A percentile compares a stretch with the other conserved stretches of the same genome.
Evolutionary conservation across 2,797 vertebrate species (phyloP).

Genomic region (Syndactyla subalaris): DNA sequence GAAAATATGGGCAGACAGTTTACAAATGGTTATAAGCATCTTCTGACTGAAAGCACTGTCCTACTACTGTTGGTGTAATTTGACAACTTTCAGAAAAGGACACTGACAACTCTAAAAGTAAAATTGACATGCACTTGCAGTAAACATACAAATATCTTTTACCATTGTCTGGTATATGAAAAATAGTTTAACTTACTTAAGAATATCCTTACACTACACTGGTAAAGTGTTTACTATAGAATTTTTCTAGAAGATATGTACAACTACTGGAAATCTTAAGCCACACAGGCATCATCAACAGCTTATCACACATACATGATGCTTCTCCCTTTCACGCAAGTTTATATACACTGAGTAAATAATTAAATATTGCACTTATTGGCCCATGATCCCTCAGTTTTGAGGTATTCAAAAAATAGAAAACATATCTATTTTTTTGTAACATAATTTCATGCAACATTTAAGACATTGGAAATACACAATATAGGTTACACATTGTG

Average conservation of each 20-base stretch:
- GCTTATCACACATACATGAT: conserved; percentile 72
- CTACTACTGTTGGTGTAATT: neutral
- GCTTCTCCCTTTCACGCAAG: conserved; percentile 78
- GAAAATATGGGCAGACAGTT: neutral
- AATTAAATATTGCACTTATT: conserved; percentile 99
- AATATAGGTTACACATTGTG: conserved; percentile 81
- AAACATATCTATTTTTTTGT: conserved; percentile 80
- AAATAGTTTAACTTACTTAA: conserved; percentile 65
- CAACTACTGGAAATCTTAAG: conserved; percentile 71
- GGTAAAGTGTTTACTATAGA: conserved; percentile 66
- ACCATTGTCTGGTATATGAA: conserved; percentile 52
- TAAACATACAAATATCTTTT: conserved; percentile 54
- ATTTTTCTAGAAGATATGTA: conserved; percentile 68
- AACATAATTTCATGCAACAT: conserved; percentile 83
- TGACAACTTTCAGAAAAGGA: conserved; percentile 44
- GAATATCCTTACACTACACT: conserved; percentile 70
- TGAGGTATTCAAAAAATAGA: conserved; percentile 90
- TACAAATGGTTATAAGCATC: neutral
- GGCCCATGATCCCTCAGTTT: conserved; percentile 93
- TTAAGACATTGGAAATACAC: conserved; percentile 78
- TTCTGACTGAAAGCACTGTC: conserved; percentile 5
- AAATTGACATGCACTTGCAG: conserved; percentile 72
- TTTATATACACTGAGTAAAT: conserved; percentile 93
- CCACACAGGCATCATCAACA: conserved; percentile 73
- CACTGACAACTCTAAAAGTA: conserved; percentile 61